Evolutionary conservation across 2,888 invertebrate species (phyloP).

Genomic region (Laothoe populi): DNA sequence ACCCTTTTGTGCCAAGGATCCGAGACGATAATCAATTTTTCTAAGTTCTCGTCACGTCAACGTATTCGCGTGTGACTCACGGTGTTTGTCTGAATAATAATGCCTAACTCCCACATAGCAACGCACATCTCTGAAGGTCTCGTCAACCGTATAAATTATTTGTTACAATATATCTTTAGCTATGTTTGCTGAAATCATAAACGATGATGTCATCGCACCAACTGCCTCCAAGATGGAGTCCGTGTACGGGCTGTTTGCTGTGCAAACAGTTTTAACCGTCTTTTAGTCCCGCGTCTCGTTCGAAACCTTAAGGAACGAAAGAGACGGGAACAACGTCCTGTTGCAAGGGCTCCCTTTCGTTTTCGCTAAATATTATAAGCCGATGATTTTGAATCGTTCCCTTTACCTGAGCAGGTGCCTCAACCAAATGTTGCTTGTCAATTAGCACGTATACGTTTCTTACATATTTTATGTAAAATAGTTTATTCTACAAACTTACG

Average conservation of each 20-base stretch:
- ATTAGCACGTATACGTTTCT: conserved; percentile 11
- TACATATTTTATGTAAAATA: conserved; percentile 17
- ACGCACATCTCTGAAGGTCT: conserved; percentile 46
- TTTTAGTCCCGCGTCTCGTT: conserved; percentile 66
- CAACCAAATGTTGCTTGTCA: conserved; percentile 1
- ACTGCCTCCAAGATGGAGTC: conserved; percentile 68
- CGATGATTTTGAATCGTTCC: conserved; percentile 22
- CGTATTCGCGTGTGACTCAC: conserved; percentile 16
- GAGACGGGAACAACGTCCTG: conserved; percentile 64
- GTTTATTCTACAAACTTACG: neutral
- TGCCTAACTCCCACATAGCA: conserved; percentile 21
- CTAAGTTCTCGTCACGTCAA: conserved; percentile 4
- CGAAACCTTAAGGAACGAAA: conserved; percentile 53
- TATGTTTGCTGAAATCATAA: conserved; percentile 76
- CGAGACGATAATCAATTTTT: neutral
- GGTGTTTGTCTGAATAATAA: neutral
- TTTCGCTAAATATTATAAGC: conserved; percentile 49
- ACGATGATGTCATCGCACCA: conserved; percentile 77
- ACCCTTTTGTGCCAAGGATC: neutral
- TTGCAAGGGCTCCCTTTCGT: conserved; percentile 62
- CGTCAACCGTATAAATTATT: conserved; percentile 58
- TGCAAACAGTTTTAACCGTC: conserved; percentile 77
- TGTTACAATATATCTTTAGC: conserved; percentile 50
- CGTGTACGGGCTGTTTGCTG: conserved; percentile 64
- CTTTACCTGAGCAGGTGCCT: conserved; percentile 8